Base-by-base conservation (phyloP, 2,113 vertebrate genomes). In the Psophia crepitans region DNA sequence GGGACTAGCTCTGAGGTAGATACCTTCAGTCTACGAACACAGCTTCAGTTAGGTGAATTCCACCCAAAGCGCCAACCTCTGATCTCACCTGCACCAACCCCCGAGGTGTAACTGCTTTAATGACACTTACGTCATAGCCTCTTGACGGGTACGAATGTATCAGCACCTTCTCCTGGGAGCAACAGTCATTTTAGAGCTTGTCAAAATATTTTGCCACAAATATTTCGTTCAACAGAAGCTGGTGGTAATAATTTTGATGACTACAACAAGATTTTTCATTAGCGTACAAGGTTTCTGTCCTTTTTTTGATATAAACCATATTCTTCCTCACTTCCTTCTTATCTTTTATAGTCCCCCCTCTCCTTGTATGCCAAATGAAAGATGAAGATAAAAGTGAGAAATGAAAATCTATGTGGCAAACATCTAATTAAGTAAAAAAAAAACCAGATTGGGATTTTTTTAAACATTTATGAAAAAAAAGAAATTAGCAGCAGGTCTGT, bases 361-460 rank as follows among this genome's bases (percentile, higher is more conserved):
- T 81, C 22, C 93, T 87, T 65, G 37, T 39, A 54, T 60, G 93
- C 57, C 87, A 94, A 91, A 92, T 48, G 69, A 53, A 95, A 89
- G 89, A 87, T 41, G 89, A 77, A 87, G 86, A 68, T 56, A 79
- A 56, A 91, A 87, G 65, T 44, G 61, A 95, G 77, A 91, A 84
- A 74, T 77, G 60, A 94, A 82, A 63, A 66, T 54, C 68, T 46
- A 53, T 24, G 48, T 92, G 93, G 66, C 39, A 78, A 92, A 84
- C 56, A 56, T 58, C 58, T 78, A 94, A 96, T 87, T 71, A 66
- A 58, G 41, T 21, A 63, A 84, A 80, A 90, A 86, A 51, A 84
- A 80, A 90, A 86, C 46, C 9, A 90, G 18, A 64, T 7, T 6
- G 68, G 32, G 17, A 58, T 51, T 81, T 76, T 77, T 74, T 15